These are phyloP conservation scores for Coccyzus lansbergi DNA, from an alignment of 2,797 vertebrate genomes.

Conservation along the genomic window DNA sequence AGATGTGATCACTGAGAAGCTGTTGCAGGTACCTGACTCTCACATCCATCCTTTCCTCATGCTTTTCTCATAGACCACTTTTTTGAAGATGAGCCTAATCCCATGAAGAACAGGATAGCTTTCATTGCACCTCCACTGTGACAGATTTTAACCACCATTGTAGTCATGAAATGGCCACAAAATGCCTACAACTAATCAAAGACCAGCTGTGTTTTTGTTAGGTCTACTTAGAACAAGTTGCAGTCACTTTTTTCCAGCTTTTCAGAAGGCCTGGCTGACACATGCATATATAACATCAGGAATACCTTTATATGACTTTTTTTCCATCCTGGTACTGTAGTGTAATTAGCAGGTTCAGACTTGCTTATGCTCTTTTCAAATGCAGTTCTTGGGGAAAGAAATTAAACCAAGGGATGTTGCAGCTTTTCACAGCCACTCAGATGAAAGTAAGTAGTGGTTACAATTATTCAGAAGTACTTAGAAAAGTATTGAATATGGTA, in stretches of 20 bases:
- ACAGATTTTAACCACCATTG: neutral
- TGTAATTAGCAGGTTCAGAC: slow-evolving; percentile 60
- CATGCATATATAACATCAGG: neutral
- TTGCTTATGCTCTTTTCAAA: slow-evolving; percentile 57
- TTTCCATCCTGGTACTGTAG: neutral
- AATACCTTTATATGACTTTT: slow-evolving; percentile 49
- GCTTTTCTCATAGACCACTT: neutral
- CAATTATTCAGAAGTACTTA: slow-evolving; percentile 64
- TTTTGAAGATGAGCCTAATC: neutral
- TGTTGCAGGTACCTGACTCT: neutral
- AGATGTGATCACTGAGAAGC: neutral
- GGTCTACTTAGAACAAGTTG: slow-evolving; percentile 26
- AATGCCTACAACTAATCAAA: neutral
- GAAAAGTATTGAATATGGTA: slow-evolving; percentile 57
- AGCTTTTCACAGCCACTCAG: slow-evolving; percentile 54
- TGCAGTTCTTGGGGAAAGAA: slow-evolving; percentile 43
- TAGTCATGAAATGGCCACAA: neutral
- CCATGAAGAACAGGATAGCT: neutral
- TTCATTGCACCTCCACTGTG: neutral
- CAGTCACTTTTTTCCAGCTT: slow-evolving; percentile 2
- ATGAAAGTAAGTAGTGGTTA: slow-evolving; percentile 69
- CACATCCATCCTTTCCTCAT: neutral
- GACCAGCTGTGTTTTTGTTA: slow-evolving; percentile 51
- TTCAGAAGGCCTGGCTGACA: slow-evolving; percentile 30
- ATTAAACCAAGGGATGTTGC: slow-evolving; percentile 58